Conservation (phyloP, 2,888 invertebrate genomes). For the Drosophila macrospina region DNA sequence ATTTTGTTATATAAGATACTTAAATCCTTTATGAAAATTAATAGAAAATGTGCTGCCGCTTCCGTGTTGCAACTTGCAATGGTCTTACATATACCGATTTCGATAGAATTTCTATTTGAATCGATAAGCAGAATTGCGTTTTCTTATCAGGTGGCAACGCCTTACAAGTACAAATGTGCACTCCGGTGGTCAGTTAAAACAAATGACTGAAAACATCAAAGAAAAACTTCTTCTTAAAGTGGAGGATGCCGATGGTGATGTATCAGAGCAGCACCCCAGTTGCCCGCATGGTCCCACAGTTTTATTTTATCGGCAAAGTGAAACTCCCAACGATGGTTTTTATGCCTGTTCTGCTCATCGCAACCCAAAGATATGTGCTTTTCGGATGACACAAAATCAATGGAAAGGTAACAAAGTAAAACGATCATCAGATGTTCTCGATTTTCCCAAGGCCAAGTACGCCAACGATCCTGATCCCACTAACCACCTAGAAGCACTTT, state of each 20-base stretch:
- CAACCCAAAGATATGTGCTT: slow-evolving; percentile 91
- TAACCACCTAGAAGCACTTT: slow-evolving; percentile 89
- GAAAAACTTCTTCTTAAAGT: slow-evolving; percentile 64
- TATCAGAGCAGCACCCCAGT: slow-evolving; percentile 88
- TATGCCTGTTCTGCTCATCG: slow-evolving; percentile 94
- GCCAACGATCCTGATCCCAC: slow-evolving; percentile 86
- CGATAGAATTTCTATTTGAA: slow-evolving; percentile 4
- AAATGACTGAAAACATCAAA: slow-evolving; percentile 27
- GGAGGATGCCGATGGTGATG: slow-evolving; percentile 86
- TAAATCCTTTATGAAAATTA: slow-evolving; percentile 30
- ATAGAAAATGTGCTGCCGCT: slow-evolving; percentile 57
- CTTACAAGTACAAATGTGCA: slow-evolving; percentile 19
- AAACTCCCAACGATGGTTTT: slow-evolving; percentile 85
- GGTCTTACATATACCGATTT: background rate
- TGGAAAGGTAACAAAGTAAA: slow-evolving; percentile 30
- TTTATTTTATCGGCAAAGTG: slow-evolving; percentile 87
- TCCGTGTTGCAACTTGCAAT: slow-evolving; percentile 51
- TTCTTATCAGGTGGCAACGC: slow-evolving; percentile 7
- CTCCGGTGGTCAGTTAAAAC: slow-evolving; percentile 5
- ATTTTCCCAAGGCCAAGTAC: slow-evolving; percentile 38
- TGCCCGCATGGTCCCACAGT: slow-evolving; percentile 93
- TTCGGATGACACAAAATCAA: slow-evolving; percentile 86
- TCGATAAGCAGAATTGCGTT: background rate
- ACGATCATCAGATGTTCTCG: background rate
- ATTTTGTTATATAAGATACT: slow-evolving; percentile 86